Conservation (phyloP, 2,888 invertebrate genomes). For the Liodrosophila aerea region DNA sequence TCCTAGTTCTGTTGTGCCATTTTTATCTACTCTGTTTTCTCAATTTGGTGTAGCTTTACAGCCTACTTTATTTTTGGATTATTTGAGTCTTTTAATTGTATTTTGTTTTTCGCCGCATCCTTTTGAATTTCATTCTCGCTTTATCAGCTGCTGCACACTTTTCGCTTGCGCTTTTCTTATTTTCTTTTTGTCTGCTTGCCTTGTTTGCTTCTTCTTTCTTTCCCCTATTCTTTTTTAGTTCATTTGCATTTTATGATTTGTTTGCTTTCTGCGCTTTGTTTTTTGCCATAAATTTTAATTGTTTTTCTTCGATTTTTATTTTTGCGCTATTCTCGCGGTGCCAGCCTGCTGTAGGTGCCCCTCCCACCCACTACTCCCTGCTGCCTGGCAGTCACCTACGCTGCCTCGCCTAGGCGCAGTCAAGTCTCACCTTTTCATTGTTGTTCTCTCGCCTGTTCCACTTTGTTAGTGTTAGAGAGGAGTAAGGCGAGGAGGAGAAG, state of each 20-base stretch:
- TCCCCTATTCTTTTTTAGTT: slow-evolving; percentile 20
- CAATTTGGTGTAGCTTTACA: too few species aligned
- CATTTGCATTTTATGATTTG: slow-evolving; percentile 76
- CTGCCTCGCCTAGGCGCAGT: slow-evolving; percentile 30
- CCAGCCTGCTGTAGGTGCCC: slow-evolving; percentile 2
- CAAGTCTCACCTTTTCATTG: slow-evolving; percentile 49
- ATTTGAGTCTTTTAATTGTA: slow-evolving; percentile 11
- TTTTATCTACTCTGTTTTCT: too few species aligned
- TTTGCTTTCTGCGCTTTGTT: slow-evolving; percentile 54
- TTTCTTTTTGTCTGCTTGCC: slow-evolving; percentile 22
- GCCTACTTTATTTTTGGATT: too few species aligned
- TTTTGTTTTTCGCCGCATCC: slow-evolving; percentile 11
- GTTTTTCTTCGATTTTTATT: slow-evolving; percentile 73
- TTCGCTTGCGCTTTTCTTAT: slow-evolving; percentile 26
- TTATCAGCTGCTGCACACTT: slow-evolving; percentile 17
- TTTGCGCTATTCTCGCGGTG: slow-evolving; percentile 38
- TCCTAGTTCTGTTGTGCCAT: too few species aligned
- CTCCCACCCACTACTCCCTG: background rate
- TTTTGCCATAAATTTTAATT: slow-evolving; percentile 71
- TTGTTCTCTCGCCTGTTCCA: slow-evolving; percentile 38
- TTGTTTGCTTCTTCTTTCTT: background rate
- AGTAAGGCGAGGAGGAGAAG: background rate
- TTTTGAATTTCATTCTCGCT: slow-evolving; percentile 1
- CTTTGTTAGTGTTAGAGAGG: slow-evolving; percentile 23
- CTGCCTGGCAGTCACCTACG: too few species aligned